Evolutionary conservation across 1,140 invertebrate species (phyloP).

Genomic region (Sycophila sp.): DNA sequence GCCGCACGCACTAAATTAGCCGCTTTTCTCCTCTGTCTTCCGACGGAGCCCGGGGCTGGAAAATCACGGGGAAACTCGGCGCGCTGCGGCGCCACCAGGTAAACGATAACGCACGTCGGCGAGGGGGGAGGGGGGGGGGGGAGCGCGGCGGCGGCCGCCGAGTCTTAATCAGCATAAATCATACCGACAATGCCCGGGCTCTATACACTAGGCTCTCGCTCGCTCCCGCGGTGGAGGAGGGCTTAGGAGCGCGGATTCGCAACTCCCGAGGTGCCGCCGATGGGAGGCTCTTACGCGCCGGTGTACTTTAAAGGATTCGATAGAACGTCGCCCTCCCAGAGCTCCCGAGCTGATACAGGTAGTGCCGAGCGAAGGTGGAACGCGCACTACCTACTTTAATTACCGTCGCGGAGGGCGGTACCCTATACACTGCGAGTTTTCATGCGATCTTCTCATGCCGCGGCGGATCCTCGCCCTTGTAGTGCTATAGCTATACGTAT

Average conservation of each 20-base stretch:
- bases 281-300: not conserved
- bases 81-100: slow-evolving; percentile 44
- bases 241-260: slow-evolving; percentile 4
- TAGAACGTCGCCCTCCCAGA: not conserved
- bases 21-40: slow-evolving; percentile 45
- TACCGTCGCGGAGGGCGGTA: slow-evolving; percentile 9
- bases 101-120: slow-evolving; percentile 53
- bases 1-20: slow-evolving; percentile 53
- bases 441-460: not conserved
- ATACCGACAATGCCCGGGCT: slow-evolving; percentile 56
- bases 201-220: no score
- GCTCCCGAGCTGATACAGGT: no score
- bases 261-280: slow-evolving; percentile 4
- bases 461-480: no score
- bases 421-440: slow-evolving; percentile 1
- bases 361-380: not conserved
- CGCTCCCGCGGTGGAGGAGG: not conserved
- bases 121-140: slow-evolving; percentile 27
- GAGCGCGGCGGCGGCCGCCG: slow-evolving; percentile 52
- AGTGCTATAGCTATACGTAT: no score
- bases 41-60: slow-evolving; percentile 38
- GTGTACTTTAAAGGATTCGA: slow-evolving; percentile 8
- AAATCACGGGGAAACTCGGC: slow-evolving; percentile 34
- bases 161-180: slow-evolving; percentile 66
- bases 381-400: slow-evolving; percentile 27